Evolutionary conservation across 2,113 vertebrate genomes (phyloP).

Genomic region (Hipposideros armiger): DNA sequence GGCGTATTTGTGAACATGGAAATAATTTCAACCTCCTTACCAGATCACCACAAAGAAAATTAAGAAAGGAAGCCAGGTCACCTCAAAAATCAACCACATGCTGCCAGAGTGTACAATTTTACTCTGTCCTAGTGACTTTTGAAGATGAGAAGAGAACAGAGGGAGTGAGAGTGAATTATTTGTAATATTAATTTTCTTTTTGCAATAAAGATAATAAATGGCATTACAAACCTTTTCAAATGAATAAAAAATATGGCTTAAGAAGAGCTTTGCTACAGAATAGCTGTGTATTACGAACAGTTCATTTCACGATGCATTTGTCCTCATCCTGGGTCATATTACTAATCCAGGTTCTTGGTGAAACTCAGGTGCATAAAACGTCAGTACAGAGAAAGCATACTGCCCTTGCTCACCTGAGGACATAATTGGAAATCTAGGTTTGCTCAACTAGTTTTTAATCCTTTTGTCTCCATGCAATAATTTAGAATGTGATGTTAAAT

Average conservation of each 20-base stretch:
- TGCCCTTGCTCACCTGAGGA: background rate
- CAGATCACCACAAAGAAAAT: background rate
- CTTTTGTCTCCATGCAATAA: background rate
- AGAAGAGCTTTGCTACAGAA: conserved; percentile 17
- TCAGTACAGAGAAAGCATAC: conserved; percentile 18
- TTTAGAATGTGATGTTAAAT: conserved; percentile 31
- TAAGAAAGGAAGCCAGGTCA: background rate
- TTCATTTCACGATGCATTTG: conserved; percentile 59
- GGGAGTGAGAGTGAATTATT: background rate
- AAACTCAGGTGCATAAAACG: conserved; percentile 49
- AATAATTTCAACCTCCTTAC: background rate
- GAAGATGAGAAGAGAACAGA: conserved; percentile 1
- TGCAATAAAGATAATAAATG: conserved; percentile 62
- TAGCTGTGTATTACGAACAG: conserved; percentile 51
- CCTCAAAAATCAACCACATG: background rate
- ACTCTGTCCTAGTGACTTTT: background rate
- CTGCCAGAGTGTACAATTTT: background rate
- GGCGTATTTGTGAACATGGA: background rate
- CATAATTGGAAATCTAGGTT: background rate
- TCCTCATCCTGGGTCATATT: conserved; percentile 31
- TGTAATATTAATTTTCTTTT: conserved; percentile 13
- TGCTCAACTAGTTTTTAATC: background rate
- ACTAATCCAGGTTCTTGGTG: conserved; percentile 33
- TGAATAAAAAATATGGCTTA: conserved; percentile 56
- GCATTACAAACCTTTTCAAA: conserved; percentile 62